phyloP scores from a whole-genome alignment of 2,797 vertebrate species.

The Enteromius paludinosus region DNA sequence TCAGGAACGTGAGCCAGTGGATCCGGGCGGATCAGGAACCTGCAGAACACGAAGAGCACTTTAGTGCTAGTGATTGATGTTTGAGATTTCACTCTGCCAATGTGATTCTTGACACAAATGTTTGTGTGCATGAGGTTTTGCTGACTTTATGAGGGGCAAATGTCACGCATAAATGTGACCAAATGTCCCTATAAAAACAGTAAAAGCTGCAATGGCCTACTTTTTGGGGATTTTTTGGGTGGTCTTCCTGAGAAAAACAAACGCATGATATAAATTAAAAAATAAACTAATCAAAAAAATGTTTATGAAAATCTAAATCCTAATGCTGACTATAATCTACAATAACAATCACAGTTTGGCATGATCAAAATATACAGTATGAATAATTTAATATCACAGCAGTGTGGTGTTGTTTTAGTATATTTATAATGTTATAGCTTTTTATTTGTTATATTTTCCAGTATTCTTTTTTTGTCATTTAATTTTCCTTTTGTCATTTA shows the following conservation, averaged over 20 bases:
- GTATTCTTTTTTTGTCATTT: not conserved
- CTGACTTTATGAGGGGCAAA: not conserved
- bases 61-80: not conserved
- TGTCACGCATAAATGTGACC: not conserved
- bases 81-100: not conserved
- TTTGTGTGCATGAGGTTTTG: not conserved
- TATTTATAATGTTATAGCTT: not conserved
- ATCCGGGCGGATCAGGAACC: slow-evolving; percentile 93
- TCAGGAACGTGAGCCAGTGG: slow-evolving; percentile 90
- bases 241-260: not conserved
- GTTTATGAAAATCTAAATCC: not conserved
- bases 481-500: not conserved
- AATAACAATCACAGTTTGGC: not conserved
- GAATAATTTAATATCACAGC: not conserved
- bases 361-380: not conserved
- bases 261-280: not conserved
- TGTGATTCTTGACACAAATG: not conserved
- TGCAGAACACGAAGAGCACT: slow-evolving; percentile 32
- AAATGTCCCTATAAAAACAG: not conserved
- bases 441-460: not conserved
- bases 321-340: not conserved
- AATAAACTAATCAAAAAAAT: too few relatives aligned
- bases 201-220: not conserved
- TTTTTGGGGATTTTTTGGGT: not conserved
- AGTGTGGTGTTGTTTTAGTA: not conserved